Evolutionary conservation across 1,140 invertebrate species (phyloP).

Genomic region (Plodia interpunctella): DNA sequence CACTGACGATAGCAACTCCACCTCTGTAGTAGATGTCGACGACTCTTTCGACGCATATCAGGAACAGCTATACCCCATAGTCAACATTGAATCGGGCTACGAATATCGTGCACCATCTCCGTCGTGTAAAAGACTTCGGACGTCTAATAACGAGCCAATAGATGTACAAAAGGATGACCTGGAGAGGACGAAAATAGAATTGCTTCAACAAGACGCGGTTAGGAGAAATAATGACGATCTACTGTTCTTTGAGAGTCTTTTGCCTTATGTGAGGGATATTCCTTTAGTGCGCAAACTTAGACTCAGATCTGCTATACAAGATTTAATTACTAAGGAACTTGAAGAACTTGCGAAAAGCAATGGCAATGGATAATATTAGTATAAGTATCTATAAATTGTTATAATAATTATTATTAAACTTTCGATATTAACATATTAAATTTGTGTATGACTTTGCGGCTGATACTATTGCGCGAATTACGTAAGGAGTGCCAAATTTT

Average conservation of each 20-base stretch:
- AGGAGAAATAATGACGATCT: constrained; percentile 21
- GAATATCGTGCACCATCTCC: background rate
- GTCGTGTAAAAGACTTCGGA: background rate
- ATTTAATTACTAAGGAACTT: constrained; percentile 19
- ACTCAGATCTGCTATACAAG: constrained; percentile 24
- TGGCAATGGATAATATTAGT: background rate
- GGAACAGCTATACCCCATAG: background rate
- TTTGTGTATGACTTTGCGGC: too few relatives aligned
- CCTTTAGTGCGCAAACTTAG: constrained; percentile 18
- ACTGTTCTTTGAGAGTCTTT: constrained; percentile 24
- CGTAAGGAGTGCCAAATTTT: background rate
- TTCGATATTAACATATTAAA: too few relatives aligned
- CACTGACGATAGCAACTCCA: background rate
- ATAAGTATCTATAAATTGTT: background rate
- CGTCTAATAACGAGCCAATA: background rate
- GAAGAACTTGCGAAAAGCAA: constrained; percentile 1
- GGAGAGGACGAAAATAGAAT: constrained; percentile 1
- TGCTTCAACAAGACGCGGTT: background rate
- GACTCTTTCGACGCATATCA: background rate
- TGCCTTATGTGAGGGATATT: constrained; percentile 24
- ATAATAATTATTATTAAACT: too few relatives aligned
- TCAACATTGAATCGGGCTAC: background rate
- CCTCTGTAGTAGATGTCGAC: background rate
- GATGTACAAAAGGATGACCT: background rate
- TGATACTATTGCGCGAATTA: too few relatives aligned